Evolutionary conservation across 2,888 invertebrate species (phyloP).

Genomic region (Camponotus fellah): DNA sequence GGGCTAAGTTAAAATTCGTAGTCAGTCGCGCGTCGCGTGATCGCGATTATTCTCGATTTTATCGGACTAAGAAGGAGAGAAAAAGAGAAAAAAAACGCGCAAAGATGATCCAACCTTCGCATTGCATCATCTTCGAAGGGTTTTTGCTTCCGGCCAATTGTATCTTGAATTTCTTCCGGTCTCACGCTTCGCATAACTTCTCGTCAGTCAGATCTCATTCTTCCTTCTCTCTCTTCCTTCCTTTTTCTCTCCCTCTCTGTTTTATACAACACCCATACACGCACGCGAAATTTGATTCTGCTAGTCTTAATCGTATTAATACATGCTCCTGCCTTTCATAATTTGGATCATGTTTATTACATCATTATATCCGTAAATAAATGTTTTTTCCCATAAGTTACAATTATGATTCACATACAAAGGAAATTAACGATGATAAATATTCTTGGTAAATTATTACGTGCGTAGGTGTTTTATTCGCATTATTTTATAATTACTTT

Average conservation of each 20-base stretch:
- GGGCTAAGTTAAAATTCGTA: slow-evolving; percentile 47
- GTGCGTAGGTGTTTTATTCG: background rate
- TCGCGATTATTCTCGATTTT: slow-evolving; percentile 50
- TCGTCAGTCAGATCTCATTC: slow-evolving; percentile 54
- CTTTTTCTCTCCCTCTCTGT: background rate
- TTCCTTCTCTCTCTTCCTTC: background rate
- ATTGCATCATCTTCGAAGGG: slow-evolving; percentile 65
- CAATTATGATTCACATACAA: background rate
- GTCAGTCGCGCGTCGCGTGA: slow-evolving; percentile 27
- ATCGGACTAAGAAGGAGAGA: slow-evolving; percentile 25
- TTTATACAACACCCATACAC: background rate
- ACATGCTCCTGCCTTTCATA: background rate
- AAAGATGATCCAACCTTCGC: slow-evolving; percentile 52
- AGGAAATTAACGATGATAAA: background rate
- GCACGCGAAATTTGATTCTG: slow-evolving; percentile 14
- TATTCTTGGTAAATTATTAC: background rate
- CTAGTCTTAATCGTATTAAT: slow-evolving; percentile 16
- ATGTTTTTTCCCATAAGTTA: background rate
- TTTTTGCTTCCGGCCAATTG: slow-evolving; percentile 76
- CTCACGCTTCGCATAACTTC: slow-evolving; percentile 75
- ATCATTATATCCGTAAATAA: slow-evolving; percentile 12
- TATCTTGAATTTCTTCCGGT: slow-evolving; percentile 75
- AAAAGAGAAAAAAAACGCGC: slow-evolving; percentile 5
- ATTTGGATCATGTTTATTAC: background rate
- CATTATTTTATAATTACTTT: background rate